Evolutionary conservation across 2,888 invertebrate genomes (phyloP), one percentile per base, ranked within the genome.

Genomic region (Cremastinae sp.): DNA sequence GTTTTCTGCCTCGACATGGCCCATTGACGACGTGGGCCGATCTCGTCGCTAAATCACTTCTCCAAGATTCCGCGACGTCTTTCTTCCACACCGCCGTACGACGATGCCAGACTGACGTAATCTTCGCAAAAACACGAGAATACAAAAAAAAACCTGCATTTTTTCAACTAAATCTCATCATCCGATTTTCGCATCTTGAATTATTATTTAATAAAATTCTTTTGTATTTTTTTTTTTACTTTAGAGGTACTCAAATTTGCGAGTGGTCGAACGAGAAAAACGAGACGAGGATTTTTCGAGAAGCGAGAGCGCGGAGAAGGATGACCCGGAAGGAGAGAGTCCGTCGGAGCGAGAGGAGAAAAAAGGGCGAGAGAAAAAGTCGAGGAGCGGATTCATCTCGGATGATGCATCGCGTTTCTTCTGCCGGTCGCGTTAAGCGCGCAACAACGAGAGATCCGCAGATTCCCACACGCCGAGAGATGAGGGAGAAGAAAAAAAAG

Each of bases 11-110:
- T 16, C 71, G 65, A 64, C 20, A 54, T 38, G 75, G 62, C 51
- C 18, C 51, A 56, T 58, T 68, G 53, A 68, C 47, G 34, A 62
- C 51, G 62, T 59, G 62, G 62, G 56, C 41, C 36, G 49, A 71
- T 71, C 75, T 71, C 38, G 47, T 10, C 41, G 34, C 16, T 28
- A 8, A 47, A 75, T 75, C 75, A 65, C 47, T 43, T 41, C 28
- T 34, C 53, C 69, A 20, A 59, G 43, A 71, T 49, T 51, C 61
- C 70, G 64, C 75, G 80, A 81, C 74, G 79, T 75, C 70, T 81
- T 81, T 78, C 84, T 84, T 83, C 83, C 80, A 78, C 78, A 78
- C 84, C 84, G 82, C 83, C 81, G 80, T 83, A 81, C 59, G 59
- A 75, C 58, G 43, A 62, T 53, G 68, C 41, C 20, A 45, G 18